These are phyloP conservation scores for Microvelia longipes DNA, from an alignment of 1,140 invertebrate genomes.

Conservation along the genomic window DNA sequence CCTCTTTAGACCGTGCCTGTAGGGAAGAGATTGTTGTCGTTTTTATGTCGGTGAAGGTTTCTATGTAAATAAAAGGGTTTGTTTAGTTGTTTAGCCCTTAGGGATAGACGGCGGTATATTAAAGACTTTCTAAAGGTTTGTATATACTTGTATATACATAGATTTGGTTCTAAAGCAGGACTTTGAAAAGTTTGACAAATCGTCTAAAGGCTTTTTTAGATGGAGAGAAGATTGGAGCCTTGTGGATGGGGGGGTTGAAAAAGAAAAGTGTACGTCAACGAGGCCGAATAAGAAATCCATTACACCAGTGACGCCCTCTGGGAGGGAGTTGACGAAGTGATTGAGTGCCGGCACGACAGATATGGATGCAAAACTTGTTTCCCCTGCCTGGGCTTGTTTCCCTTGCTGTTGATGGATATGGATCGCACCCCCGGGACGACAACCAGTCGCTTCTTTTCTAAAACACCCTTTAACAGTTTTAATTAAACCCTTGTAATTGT, in stretches of 20 bases:
- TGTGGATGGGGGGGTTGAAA: neutral
- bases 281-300: neutral
- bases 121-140: too few species aligned
- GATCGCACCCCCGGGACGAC: neutral
- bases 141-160: neutral
- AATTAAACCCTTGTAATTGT: neutral
- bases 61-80: neutral
- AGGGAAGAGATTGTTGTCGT: neutral
- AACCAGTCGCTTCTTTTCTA: neutral
- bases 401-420: neutral
- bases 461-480: neutral
- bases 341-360: neutral
- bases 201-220: neutral
- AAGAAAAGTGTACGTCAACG: neutral
- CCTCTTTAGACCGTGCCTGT: neutral
- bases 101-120: neutral
- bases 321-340: neutral
- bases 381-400: neutral
- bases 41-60: neutral
- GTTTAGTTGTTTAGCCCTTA: neutral
- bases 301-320: neutral
- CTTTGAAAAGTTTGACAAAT: neutral
- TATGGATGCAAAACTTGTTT: neutral
- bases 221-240: neutral
- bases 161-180: neutral